Base-by-base conservation (phyloP, 2,888 invertebrate species). In the Anthrax anthrax region DNA sequence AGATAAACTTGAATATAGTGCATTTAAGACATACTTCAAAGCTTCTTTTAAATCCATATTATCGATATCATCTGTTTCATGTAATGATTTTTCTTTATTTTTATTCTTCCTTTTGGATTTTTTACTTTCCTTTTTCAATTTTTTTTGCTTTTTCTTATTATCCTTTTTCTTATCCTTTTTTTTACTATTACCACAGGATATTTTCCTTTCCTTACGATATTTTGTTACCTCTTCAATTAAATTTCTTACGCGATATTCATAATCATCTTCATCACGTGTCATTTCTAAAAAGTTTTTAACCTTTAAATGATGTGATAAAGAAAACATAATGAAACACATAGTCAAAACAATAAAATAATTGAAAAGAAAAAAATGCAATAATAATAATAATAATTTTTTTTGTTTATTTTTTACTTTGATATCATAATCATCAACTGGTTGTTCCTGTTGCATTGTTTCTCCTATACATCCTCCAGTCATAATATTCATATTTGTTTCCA, bases 221-320 rank as follows among this genome's bases (percentile, higher is more conserved):
- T 84, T 81, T 29, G 81, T 80, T 0, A 85, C 84, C 58, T 88
- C 87, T 58, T 84, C 85, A 47, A 89, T 70, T 64, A 88, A 83
- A 64, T 82, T 86, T n/a, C 86, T 78, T 48, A 89, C 87, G 72
- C 83, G 85, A 50, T 82, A 83, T 64, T 87, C 85, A 57, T 88
- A 89, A 62, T 88, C 87, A 0, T 85, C 84, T 59, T 88, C 88
- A 55, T 81, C 81, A 63, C 83, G 84, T 3, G 84, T 84, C 67
- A 82, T 81, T 55, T 84, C 81, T 52, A 86, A 65, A 65, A 86
- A 85, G 56, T 78, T 78, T 14, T 79, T 74, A 4, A 85, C 81
- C 74, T 74, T 16, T 8, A 34, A 14, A 34, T n/a, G 34, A 34
- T 34, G 4, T n/a, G 5, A n/a, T 8, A 36, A 23, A 23, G 23